Base-by-base conservation (phyloP, 2,113 vertebrate genomes). In the Phaethornis superciliosus region DNA sequence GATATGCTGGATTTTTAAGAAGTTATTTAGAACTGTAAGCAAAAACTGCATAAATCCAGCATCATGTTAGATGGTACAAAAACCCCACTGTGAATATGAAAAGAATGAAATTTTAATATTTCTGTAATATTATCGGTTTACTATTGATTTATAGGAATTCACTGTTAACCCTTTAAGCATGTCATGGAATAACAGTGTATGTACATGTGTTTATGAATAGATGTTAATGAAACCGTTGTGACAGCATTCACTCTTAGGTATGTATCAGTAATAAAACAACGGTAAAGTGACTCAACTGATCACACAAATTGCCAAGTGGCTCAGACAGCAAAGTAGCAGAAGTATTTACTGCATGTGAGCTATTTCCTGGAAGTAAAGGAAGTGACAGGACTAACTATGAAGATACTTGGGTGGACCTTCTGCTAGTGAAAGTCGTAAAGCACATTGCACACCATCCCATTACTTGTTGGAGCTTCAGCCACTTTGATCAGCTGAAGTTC, bases 371-470 rank as follows among this genome's bases (percentile, higher is more conserved):
- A 55, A 83, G 33, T 35, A 71, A 55, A 77, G 75, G 32, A 89
- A 67, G 37, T 40, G 21, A 82, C 44, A 32, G 51, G 51, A 77
- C 42, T 65, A 64, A 76, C 56, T 83, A 0, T 63, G 55, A 74
- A 81, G 54, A 63, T 68, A 52, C 28, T 62, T 65, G 19, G 20
- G 56, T 54, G 15, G 64, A 52, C n/a, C 42, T 72, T 77, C 46
- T 90, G 33, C 28, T 59, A 60, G 58, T 62, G 51, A 44, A 79
- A 89, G n/a, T n/a, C 68, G 68, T 75, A 40, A 90, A 90, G 42
- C 32, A 33, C 2, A 0, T 28, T 42, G 17, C 0, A 0, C 1
- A 0, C 58, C 35, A 26, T 33, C 54, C 23, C 40, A 22, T 3
- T 35, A 55, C 26, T 49, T 69, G 24, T 2, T 88, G 55, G 46